phyloP scores from a whole-genome alignment of 2,888 invertebrate species.

The Dolichopus griseipennis region DNA sequence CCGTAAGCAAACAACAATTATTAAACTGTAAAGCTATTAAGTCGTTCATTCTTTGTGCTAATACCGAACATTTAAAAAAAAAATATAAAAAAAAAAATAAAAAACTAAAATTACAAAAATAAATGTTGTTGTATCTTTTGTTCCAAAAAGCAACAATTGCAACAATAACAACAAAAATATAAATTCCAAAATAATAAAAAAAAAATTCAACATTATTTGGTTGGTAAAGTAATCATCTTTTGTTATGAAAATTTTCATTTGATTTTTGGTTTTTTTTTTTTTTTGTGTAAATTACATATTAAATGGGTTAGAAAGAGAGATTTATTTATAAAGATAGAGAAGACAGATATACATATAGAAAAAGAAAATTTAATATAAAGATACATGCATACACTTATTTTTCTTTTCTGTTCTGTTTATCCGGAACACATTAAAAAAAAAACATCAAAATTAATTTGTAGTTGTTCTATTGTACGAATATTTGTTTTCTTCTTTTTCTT shows the following conservation, averaged over 20 bases:
- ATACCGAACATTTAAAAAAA: neutral
- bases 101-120: neutral
- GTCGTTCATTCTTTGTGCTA: neutral
- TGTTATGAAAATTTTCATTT: neutral
- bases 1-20: neutral
- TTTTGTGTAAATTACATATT: neutral
- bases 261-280: too few relatives aligned
- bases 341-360: neutral
- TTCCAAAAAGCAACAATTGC: neutral
- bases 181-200: neutral
- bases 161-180: neutral
- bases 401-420: neutral
- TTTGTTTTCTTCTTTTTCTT: too few relatives aligned
- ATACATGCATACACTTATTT: neutral
- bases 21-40: constrained; percentile 3
- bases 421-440: constrained; percentile 1
- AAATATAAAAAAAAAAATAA: neutral
- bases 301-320: constrained; percentile 2
- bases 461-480: too few relatives aligned
- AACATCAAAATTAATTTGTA: neutral
- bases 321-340: neutral
- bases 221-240: neutral
- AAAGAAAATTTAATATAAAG: neutral
- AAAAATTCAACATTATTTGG: neutral
- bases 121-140: neutral